phyloP scores from a whole-genome alignment of 1,140 invertebrate genomes.

The Heliconius himera region DNA sequence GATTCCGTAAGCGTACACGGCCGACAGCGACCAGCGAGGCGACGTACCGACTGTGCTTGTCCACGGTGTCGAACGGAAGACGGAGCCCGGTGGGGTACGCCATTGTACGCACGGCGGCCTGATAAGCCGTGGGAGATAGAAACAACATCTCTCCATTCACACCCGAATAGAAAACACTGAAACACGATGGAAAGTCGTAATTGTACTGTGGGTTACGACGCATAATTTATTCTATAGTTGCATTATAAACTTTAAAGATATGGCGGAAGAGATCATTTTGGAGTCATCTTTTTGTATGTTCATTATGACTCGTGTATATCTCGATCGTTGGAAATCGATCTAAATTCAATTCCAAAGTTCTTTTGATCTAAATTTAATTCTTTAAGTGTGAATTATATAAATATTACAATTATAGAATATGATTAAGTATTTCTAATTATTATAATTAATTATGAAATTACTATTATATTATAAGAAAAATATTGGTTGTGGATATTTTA shows the following conservation, averaged over 20 bases:
- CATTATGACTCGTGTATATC: slow-evolving; percentile 3
- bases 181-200: slow-evolving; percentile 26
- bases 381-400: neutral
- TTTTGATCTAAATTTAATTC: neutral
- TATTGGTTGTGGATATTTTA: too few relatives aligned
- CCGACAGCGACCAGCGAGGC: slow-evolving; percentile 29
- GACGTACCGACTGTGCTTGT: slow-evolving; percentile 21
- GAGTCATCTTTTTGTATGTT: neutral
- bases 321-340: slow-evolving; percentile 9
- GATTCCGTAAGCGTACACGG: slow-evolving; percentile 21
- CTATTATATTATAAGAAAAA: too few relatives aligned
- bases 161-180: slow-evolving; percentile 30
- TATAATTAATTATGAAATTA: too few relatives aligned
- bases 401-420: neutral
- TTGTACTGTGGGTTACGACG: slow-evolving; percentile 24
- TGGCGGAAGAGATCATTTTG: neutral
- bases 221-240: slow-evolving; percentile 4
- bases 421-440: neutral
- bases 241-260: slow-evolving; percentile 11
- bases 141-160: slow-evolving; percentile 41
- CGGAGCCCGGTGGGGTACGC: slow-evolving; percentile 25
- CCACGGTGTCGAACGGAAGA: slow-evolving; percentile 16
- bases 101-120: slow-evolving; percentile 15
- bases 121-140: slow-evolving; percentile 44
- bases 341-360: neutral